A percentile compares a stretch with the other conserved stretches of the same genome.
Evolutionary conservation across 1,140 invertebrate genomes (phyloP).

Genomic region (Cylas formicarius): DNA sequence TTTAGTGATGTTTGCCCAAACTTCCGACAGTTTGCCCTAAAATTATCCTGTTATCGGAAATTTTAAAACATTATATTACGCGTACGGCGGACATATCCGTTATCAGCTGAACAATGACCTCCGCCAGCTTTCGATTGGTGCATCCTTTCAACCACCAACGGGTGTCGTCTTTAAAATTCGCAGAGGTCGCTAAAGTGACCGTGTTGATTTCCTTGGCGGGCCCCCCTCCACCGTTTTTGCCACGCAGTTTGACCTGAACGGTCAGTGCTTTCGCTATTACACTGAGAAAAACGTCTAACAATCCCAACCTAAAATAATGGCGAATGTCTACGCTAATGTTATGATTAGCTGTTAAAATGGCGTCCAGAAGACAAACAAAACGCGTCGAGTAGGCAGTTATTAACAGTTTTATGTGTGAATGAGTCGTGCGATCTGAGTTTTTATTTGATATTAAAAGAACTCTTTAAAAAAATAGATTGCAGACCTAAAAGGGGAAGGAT

Average conservation of each 20-base stretch:
- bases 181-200: slow-evolving; percentile 50
- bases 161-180: slow-evolving; percentile 51
- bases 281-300: slow-evolving; percentile 79
- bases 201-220: slow-evolving; percentile 58
- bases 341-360: too few relatives aligned
- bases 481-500: too few relatives aligned
- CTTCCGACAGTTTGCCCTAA: slow-evolving; percentile 78
- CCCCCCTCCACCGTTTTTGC: slow-evolving; percentile 41
- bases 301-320: slow-evolving; percentile 50
- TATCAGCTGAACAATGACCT: slow-evolving; percentile 80
- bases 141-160: slow-evolving; percentile 83
- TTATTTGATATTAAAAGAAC: too few relatives aligned
- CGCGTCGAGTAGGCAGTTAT: too few relatives aligned
- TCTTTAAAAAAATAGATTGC: too few relatives aligned
- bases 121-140: slow-evolving; percentile 75
- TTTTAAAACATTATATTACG: slow-evolving; percentile 16
- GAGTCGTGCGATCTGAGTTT: too few relatives aligned
- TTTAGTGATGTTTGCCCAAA: slow-evolving; percentile 83
- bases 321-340: too few relatives aligned
- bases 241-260: slow-evolving; percentile 81
- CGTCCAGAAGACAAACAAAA: too few relatives aligned
- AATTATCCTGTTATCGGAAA: slow-evolving; percentile 20
- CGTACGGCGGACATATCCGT: slow-evolving; percentile 87
- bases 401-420: too few relatives aligned
- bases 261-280: slow-evolving; percentile 81